Percentiles rank a stretch among this genome's conserved stretches.
Evolutionary conservation across 2,113 vertebrate genomes (phyloP).

Genomic region (Cochlearius cochlearius): DNA sequence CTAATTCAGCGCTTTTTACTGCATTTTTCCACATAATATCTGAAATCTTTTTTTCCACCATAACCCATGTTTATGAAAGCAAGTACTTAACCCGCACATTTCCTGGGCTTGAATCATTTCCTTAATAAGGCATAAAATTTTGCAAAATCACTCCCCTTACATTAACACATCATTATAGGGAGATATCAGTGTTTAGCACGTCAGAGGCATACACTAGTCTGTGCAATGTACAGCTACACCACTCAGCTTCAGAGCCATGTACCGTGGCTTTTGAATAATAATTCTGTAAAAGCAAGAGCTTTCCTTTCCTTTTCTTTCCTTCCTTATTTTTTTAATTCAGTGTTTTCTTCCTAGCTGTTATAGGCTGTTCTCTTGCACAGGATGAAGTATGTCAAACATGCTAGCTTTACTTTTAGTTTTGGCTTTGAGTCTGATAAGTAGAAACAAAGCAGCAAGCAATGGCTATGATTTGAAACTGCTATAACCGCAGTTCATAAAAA

Average conservation of each 20-base stretch:
- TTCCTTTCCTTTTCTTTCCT: neutral
- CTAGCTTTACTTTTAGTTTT: conserved; percentile 17
- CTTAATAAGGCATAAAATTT: conserved; percentile 62
- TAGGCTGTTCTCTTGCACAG: neutral
- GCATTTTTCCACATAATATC: conserved; percentile 66
- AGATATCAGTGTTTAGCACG: conserved; percentile 5
- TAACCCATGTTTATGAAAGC: conserved; percentile 66
- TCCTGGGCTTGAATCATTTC: conserved; percentile 66
- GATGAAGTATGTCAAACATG: conserved; percentile 5
- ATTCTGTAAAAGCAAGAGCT: neutral
- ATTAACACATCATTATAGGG: conserved; percentile 43
- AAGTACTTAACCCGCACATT: conserved; percentile 68
- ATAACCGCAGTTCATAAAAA: conserved; percentile 15
- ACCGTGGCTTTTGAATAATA: neutral
- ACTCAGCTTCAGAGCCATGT: neutral
- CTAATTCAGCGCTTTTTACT: conserved; percentile 64
- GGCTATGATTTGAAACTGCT: neutral
- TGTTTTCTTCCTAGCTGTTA: neutral
- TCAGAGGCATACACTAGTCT: neutral
- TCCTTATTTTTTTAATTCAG: neutral
- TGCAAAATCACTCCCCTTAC: conserved; percentile 43
- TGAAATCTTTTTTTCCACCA: conserved; percentile 53
- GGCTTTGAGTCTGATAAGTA: conserved; percentile 23
- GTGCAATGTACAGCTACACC: conserved; percentile 28
- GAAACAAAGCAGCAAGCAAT: conserved; percentile 35